These are phyloP conservation scores for Rhimphoctona megacephalus DNA, from an alignment of 2,888 invertebrate genomes.

Conservation along the genomic window DNA sequence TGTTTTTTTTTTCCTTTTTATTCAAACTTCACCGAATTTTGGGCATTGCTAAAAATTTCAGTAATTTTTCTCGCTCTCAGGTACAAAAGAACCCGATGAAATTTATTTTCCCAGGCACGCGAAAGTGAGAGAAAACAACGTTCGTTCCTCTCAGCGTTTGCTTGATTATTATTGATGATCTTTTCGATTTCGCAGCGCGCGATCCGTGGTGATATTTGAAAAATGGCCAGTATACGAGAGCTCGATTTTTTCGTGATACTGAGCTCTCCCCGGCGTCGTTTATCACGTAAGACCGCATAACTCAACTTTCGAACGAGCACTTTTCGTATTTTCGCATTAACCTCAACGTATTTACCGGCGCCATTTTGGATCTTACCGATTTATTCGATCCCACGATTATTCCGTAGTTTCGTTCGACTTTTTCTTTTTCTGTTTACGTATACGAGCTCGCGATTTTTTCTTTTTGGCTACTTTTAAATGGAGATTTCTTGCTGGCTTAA, in stretches of 20 bases:
- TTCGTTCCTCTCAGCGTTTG: constrained; percentile 8
- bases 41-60: neutral
- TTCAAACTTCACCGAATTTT: neutral
- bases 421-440: neutral
- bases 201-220: constrained; percentile 20
- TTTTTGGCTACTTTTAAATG: neutral
- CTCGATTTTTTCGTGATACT: constrained; percentile 44
- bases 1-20: neutral
- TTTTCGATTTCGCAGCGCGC: neutral
- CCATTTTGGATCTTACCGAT: constrained; percentile 14
- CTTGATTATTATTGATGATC: neutral
- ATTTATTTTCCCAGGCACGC: neutral
- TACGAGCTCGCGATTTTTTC: neutral
- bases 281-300: constrained; percentile 57
- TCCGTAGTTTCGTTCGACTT: neutral
- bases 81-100: constrained; percentile 35
- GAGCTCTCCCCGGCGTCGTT: constrained; percentile 50
- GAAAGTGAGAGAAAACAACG: neutral
- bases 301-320: constrained; percentile 47
- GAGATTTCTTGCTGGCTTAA: constrained; percentile 23
- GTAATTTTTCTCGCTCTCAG: constrained; percentile 17
- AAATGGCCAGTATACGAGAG: constrained; percentile 43
- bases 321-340: constrained; percentile 23
- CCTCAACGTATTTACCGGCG: neutral
- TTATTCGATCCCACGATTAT: neutral